A percentile compares a stretch with the other conserved stretches of the same genome.
These are phyloP conservation scores for Vimba vimba DNA, from an alignment of 2,113 vertebrate genomes.

Conservation along the genomic window DNA sequence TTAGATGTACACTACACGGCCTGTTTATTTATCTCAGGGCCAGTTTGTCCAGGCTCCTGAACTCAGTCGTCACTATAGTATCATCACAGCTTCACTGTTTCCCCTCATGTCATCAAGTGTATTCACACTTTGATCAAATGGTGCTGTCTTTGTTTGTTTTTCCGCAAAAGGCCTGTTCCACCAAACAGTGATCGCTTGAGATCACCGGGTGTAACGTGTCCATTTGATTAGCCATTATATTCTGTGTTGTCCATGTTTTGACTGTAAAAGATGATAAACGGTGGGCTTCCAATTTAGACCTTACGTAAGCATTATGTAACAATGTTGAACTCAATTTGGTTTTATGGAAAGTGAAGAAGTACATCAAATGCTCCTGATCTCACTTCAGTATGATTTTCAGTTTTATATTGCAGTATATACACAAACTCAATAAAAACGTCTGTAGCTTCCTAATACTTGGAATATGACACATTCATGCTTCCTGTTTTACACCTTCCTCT, in stretches of 20 bases:
- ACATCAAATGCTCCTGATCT: background rate
- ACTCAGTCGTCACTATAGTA: conserved; percentile 38
- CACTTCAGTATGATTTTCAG: background rate
- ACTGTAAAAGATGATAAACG: conserved; percentile 32
- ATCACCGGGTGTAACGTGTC: background rate
- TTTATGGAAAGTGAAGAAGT: background rate
- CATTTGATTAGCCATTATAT: conserved; percentile 5
- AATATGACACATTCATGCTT: conserved; percentile 31
- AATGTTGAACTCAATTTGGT: background rate
- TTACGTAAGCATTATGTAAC: conserved; percentile 25
- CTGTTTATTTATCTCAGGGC: conserved; percentile 48
- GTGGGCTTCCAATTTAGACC: background rate
- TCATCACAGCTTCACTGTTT: conserved; percentile 26
- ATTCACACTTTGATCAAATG: conserved; percentile 53
- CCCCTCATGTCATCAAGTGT: conserved; percentile 53
- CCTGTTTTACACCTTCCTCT: conserved; percentile 37
- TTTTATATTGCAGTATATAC: background rate
- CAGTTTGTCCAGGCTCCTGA: conserved; percentile 27
- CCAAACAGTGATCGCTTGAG: background rate
- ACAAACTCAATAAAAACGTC: background rate
- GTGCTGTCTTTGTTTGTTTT: conserved; percentile 58
- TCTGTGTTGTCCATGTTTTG: conserved; percentile 1
- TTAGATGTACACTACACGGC: conserved; percentile 57
- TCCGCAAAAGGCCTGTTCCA: conserved; percentile 26
- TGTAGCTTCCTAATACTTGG: conserved; percentile 32